Percentiles rank a stretch among this genome's conserved stretches.
Evolutionary conservation across 2,797 vertebrate genomes (phyloP).

Genomic region (Rhynchotus rufescens): DNA sequence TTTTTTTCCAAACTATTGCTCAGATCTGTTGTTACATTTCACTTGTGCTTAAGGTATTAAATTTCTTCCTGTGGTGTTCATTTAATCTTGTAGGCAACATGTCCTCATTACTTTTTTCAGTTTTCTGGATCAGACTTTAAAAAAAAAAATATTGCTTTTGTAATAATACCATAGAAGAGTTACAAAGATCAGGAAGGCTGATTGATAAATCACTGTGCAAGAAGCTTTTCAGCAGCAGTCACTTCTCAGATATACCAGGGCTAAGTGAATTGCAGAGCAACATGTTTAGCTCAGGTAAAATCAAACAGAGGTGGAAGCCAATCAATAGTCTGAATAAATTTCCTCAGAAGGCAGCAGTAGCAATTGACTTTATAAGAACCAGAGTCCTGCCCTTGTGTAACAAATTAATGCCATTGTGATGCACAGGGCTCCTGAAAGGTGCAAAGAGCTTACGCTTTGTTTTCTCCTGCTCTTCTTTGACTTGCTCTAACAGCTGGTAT

Average conservation of each 20-base stretch:
- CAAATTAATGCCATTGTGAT: not conserved
- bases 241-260: conserved; percentile 11
- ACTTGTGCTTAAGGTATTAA: conserved; percentile 4
- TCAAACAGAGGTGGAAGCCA: conserved; percentile 8
- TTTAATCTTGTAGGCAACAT: conserved; percentile 17
- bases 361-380: not conserved
- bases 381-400: not conserved
- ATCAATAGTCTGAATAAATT: not conserved
- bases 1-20: not conserved
- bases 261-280: conserved; percentile 34
- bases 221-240: conserved; percentile 13
- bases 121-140: conserved; percentile 17
- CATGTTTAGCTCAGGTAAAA: conserved; percentile 28
- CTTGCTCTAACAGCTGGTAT: conserved; percentile 52
- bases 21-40: not conserved
- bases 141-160: not conserved
- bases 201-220: not conserved
- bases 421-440: not conserved
- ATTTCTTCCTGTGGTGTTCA: conserved; percentile 5
- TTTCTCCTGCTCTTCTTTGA: not conserved
- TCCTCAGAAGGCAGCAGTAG: not conserved
- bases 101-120: conserved; percentile 1
- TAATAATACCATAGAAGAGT: not conserved
- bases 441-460: not conserved
- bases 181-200: not conserved